Conservation (phyloP, 2,888 invertebrate genomes). For the Elysia crispata region DNA sequence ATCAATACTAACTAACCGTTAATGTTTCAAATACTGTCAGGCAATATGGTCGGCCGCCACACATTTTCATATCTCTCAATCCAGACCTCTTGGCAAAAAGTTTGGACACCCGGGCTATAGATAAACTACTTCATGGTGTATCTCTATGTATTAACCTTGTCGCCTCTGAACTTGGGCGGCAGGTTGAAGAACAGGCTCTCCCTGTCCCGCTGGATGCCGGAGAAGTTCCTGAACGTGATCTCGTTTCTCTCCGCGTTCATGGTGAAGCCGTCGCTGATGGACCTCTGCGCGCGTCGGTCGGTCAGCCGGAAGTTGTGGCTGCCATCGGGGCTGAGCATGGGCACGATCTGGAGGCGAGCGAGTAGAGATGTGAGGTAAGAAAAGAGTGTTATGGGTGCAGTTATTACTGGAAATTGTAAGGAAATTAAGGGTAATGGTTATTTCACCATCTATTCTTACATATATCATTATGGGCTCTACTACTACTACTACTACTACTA, state of each 20-base stretch:
- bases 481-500: slow-evolving; percentile 9
- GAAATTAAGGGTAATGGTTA: too few relatives aligned
- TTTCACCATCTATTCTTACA: too few relatives aligned
- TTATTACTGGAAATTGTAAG: too few relatives aligned
- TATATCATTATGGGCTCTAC: too few relatives aligned
- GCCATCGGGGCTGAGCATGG: slow-evolving; percentile 67
- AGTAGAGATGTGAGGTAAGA: not conserved
- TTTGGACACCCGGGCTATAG: too few relatives aligned
- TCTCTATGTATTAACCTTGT: slow-evolving; percentile 59
- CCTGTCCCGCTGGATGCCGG: slow-evolving; percentile 67
- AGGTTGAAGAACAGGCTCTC: slow-evolving; percentile 73
- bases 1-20: too few relatives aligned
- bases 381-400: too few relatives aligned
- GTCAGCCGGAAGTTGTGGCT: slow-evolving; percentile 76
- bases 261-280: slow-evolving; percentile 75
- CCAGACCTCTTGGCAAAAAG: too few relatives aligned
- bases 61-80: too few relatives aligned
- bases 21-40: too few relatives aligned
- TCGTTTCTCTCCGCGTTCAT: slow-evolving; percentile 77
- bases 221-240: slow-evolving; percentile 73
- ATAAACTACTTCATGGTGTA: too few relatives aligned
- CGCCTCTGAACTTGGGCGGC: slow-evolving; percentile 73
- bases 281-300: slow-evolving; percentile 71
- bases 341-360: slow-evolving; percentile 65
- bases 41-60: too few relatives aligned